Evolutionary conservation across 1,140 invertebrate species (phyloP), one percentile per base, ranked within the genome.

Genomic region (Drosophila carrolli): DNA sequence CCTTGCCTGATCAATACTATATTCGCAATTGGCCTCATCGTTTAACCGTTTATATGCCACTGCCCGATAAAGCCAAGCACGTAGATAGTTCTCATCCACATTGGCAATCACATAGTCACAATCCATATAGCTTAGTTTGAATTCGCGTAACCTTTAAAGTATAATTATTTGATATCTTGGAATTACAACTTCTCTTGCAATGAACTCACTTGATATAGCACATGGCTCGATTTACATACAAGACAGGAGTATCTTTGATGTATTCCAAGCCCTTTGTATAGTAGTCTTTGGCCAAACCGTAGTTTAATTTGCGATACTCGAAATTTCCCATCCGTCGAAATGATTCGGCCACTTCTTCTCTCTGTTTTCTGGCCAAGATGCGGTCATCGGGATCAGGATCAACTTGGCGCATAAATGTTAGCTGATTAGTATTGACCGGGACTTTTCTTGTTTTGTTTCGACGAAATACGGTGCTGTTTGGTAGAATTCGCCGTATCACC

Each of bases 361-460:
- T 65, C 11, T 83, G 57, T 1, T 19, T 8, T 0, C 72, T 58
- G 3, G 61, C 44, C 19, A 47, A 2, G 5, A 19, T 3, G 4
- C 80, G 67, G 16, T 73, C 11, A 6, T 70, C 46, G 0, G 11
- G 0, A 0, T 27, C 71, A 5, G 41, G 14, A 9, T 77, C 63
- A 1, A 83, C 47, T 58, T 88, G 83, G 0, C 76, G 72, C 84
- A 88, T 88, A 13, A 83, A 88, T 1, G 84, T 76, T 6, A 88
- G 67, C 11, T 88, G 60, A 55, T 79, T 70, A 1, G 46, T 55
- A 7, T 80, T 88, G 0, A 38, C 1, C 0, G 0, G 0, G 0
- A 41, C 1, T 38, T 51, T 65, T 8, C 6, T 53, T 0, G 0
- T 1, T 43, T 35, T 63, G 7, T 0, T 1, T 11, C 60, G 54